Conservation (phyloP, 1,140 invertebrate genomes). For the Oppia nitens region DNA sequence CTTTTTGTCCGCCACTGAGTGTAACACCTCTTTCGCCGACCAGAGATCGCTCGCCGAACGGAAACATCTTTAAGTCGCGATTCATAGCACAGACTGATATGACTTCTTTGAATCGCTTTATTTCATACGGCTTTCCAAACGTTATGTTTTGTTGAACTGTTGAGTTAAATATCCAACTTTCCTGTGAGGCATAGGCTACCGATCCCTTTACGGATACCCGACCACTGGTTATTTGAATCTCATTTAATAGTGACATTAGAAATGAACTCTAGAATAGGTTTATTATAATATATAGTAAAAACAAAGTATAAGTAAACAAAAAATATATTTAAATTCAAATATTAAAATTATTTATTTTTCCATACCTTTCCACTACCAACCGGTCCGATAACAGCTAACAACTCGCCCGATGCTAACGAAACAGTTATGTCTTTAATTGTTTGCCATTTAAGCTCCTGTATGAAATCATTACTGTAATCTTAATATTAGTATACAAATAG, state of each 20-base stretch:
- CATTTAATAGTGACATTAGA: constrained; percentile 57
- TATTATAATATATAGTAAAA: constrained; percentile 47
- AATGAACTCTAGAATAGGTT: constrained; percentile 57
- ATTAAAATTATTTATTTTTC: too few species aligned
- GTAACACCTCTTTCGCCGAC: constrained; percentile 34
- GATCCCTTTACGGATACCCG: constrained; percentile 47
- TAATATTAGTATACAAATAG: background rate
- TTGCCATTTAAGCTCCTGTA: constrained; percentile 1
- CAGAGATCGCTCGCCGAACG: constrained; percentile 31
- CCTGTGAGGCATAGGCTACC: constrained; percentile 69
- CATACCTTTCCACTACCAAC: constrained; percentile 41
- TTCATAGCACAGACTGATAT: constrained; percentile 27
- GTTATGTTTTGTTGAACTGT: constrained; percentile 63
- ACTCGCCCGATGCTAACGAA: constrained; percentile 22
- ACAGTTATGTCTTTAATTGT: constrained; percentile 16
- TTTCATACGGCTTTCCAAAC: constrained; percentile 52
- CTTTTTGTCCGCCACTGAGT: constrained; percentile 33
- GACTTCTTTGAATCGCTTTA: constrained; percentile 54
- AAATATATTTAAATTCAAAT: too few species aligned
- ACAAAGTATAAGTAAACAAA: constrained; percentile 50
- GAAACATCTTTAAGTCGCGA: constrained; percentile 32
- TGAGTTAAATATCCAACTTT: constrained; percentile 54
- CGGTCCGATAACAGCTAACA: constrained; percentile 54
- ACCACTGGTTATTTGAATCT: constrained; percentile 49
- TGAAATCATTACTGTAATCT: background rate